Evolutionary conservation across 2,797 vertebrate genomes (phyloP).

Genomic region (Tympanoctomys barrerae): DNA sequence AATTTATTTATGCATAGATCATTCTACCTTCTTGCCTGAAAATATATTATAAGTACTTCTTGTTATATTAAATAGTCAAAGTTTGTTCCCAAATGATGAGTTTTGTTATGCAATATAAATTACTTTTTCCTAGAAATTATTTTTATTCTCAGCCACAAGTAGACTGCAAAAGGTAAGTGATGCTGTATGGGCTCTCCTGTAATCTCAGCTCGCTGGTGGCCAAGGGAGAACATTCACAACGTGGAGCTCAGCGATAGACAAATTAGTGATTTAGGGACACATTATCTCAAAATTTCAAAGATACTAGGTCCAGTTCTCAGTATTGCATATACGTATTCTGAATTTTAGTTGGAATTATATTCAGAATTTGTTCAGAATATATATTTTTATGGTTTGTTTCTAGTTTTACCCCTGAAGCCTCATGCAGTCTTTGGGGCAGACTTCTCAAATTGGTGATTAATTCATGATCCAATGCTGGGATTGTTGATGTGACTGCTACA

Average conservation of each 20-base stretch:
- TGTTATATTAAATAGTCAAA: not conserved
- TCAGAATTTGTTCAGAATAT: not conserved
- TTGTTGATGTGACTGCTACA: no score
- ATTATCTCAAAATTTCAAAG: not conserved
- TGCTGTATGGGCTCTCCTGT: not conserved
- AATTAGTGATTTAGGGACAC: not conserved
- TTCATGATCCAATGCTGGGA: no score
- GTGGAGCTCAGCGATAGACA: not conserved
- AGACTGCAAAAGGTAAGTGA: not conserved
- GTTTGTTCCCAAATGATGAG: not conserved
- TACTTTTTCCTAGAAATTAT: not conserved
- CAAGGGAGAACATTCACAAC: not conserved
- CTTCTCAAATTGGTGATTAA: no score
- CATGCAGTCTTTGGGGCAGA: no score
- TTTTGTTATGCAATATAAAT: not conserved
- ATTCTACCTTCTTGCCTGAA: not conserved
- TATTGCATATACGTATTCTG: not conserved
- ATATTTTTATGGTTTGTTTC: no score
- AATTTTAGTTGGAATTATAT: not conserved
- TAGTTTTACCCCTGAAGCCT: no score
- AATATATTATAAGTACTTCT: not conserved
- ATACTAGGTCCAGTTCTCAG: not conserved
- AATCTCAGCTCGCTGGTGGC: not conserved
- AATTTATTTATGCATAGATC: not conserved
- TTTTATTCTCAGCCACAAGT: not conserved